Base-by-base conservation (phyloP, 2,113 vertebrate species). In the Nematolebias whitei region DNA sequence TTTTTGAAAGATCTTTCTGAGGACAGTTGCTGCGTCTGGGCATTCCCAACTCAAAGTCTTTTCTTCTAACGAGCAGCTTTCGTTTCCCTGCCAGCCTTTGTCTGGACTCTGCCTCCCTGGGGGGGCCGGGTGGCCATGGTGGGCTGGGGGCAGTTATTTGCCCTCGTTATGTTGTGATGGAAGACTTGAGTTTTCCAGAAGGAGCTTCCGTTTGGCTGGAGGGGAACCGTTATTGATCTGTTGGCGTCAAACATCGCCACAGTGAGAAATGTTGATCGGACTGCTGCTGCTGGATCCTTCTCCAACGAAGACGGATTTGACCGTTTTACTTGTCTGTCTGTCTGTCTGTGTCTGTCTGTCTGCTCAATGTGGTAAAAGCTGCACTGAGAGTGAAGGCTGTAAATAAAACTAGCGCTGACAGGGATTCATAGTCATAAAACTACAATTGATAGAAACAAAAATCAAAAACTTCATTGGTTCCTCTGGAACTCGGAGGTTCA, bases 161-260 rank as follows among this genome's bases (percentile, higher is more conserved):
- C 77, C 74, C 80, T 86, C 83, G 86, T 74, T 78, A 88, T 87
- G 88, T 85, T 86, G 78, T 83, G 79, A 71, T 84, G 78, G 81
- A 88, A 74, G 77, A 68, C 80, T 74, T 19, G 85, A 76, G 77
- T 83, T 8, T 71, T 84, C 80, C 82, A 89, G 80, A 88, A 87
- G 86, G 83, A 79, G 78, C 71, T 60, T 77, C 76, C 77, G 85
- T 81, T 77, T 85, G 84, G 66, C 43, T 71, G 58, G 67, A 78
- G 68, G 68, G 82, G 79, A 76, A 83, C 54, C 72, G 53, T 13
- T 62, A 80, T 78, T 64, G 77, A 80, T 85, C 77, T 80, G 74
- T 75, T 80, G 74, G 74, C 76, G 68, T 79, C n/a, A n/a, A n/a
- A n/a, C n/a, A n/a, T n/a, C n/a, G n/a, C n/a, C n/a, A n/a, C 63